Conservation (phyloP, 2,888 invertebrate genomes). For the Sycophila texana region DNA sequence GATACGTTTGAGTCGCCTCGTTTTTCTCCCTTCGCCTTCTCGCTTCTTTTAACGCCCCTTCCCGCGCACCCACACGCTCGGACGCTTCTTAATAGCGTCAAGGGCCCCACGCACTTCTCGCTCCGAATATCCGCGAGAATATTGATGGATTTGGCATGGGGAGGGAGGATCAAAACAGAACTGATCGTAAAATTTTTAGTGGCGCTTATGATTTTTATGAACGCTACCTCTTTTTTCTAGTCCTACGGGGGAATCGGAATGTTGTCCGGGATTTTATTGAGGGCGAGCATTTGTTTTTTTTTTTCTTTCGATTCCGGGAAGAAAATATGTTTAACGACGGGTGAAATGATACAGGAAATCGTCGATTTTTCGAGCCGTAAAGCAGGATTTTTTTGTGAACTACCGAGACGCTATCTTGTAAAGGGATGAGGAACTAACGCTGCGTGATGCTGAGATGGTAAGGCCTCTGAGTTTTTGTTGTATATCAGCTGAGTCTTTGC, state of each 20-base stretch:
- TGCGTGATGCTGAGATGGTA: slow-evolving; percentile 43
- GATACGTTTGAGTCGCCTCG: slow-evolving; percentile 64
- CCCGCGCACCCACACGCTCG: neutral
- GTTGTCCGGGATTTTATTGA: slow-evolving; percentile 1
- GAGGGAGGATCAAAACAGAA: neutral
- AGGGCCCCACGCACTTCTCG: slow-evolving; percentile 7
- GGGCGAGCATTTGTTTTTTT: neutral
- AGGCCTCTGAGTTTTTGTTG: slow-evolving; percentile 11
- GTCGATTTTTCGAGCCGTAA: neutral
- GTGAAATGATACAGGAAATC: neutral
- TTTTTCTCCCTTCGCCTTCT: slow-evolving; percentile 33
- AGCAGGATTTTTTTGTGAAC: slow-evolving; percentile 28
- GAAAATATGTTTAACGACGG: neutral
- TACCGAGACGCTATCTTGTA: slow-evolving; percentile 50
- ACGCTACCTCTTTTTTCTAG: slow-evolving; percentile 7
- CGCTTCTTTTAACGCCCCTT: neutral
- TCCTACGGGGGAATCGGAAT: neutral
- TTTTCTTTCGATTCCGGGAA: too few species aligned
- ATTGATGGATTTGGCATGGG: slow-evolving; percentile 27
- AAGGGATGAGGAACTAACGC: slow-evolving; percentile 45
- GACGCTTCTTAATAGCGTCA: neutral
- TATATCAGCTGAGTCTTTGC: slow-evolving; percentile 29
- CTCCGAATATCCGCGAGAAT: neutral
- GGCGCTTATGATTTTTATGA: slow-evolving; percentile 15
- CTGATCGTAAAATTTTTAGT: slow-evolving; percentile 44